Evolutionary conservation across 2,113 vertebrate genomes (phyloP).

Genomic region (Stictonetta naevosa): DNA sequence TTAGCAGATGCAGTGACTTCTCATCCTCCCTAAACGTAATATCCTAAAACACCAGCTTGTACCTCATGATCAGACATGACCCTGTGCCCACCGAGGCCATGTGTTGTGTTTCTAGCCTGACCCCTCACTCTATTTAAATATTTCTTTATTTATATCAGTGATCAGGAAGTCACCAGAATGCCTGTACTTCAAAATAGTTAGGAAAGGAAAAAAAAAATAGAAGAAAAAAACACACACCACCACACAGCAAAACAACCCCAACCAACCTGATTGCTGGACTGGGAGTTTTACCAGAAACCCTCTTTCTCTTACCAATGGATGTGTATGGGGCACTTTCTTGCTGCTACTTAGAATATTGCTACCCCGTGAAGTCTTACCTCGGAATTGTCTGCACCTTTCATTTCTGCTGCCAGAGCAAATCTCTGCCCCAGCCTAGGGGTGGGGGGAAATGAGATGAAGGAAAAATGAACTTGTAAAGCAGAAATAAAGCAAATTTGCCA

Average conservation of each 20-base stretch:
- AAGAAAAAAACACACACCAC: no score
- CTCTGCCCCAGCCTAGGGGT: background rate
- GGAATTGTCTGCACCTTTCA: background rate
- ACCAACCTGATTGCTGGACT: background rate
- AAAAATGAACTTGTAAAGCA: background rate
- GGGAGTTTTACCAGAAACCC: background rate
- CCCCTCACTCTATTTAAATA: background rate
- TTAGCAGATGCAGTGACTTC: background rate
- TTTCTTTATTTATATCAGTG: background rate
- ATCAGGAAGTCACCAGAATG: fast-evolving
- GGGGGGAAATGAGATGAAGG: background rate
- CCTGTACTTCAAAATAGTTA: background rate
- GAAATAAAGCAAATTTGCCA: background rate
- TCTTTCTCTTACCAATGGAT: background rate
- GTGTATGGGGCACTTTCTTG: background rate
- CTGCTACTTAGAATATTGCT: background rate
- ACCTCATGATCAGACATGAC: fast-evolving
- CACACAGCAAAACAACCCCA: background rate
- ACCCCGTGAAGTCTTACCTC: background rate
- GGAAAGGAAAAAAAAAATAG: background rate
- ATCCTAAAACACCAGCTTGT: fast-evolving
- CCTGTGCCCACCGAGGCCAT: background rate
- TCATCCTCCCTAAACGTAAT: background rate
- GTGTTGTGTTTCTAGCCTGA: background rate
- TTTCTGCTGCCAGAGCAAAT: background rate